Conservation (phyloP, 2,113 vertebrate species). For the Forbesichthys papilliferus region DNA sequence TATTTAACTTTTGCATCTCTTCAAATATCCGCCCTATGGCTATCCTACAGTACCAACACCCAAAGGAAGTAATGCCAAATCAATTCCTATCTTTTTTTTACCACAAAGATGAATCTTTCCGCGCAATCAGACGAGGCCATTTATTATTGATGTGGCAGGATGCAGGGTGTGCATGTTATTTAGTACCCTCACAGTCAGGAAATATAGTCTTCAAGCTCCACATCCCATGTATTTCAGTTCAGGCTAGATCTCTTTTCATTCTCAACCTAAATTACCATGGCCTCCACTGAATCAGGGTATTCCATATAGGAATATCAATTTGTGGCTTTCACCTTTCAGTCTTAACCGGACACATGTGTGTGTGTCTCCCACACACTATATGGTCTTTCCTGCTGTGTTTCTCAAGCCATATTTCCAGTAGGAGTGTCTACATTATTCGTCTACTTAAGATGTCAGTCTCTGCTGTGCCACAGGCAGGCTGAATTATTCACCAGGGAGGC, state of each 20-base stretch:
- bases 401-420: not conserved
- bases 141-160: conserved; percentile 36
- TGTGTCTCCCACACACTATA: not conserved
- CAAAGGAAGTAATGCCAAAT: conserved; percentile 43
- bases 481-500: conserved; percentile 42
- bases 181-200: conserved; percentile 9
- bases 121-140: conserved; percentile 24
- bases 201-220: not conserved
- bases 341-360: not conserved
- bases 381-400: conserved; percentile 1
- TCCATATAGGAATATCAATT: conserved; percentile 29
- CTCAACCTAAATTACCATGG: conserved; percentile 17
- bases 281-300: conserved; percentile 16
- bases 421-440: conserved; percentile 5
- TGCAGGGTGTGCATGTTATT: conserved; percentile 6
- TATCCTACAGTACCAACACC: not conserved
- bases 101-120: conserved; percentile 49
- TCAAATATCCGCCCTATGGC: too few relatives aligned
- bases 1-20: too few relatives aligned
- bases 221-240: conserved; percentile 15
- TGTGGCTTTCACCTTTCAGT: not conserved
- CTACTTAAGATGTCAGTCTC: conserved; percentile 5
- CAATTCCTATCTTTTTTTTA: conserved; percentile 38
- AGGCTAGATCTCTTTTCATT: conserved; percentile 44
- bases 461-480: conserved; percentile 17